Conservation (phyloP, 2,113 vertebrate genomes). For the Eidolon helvum region DNA sequence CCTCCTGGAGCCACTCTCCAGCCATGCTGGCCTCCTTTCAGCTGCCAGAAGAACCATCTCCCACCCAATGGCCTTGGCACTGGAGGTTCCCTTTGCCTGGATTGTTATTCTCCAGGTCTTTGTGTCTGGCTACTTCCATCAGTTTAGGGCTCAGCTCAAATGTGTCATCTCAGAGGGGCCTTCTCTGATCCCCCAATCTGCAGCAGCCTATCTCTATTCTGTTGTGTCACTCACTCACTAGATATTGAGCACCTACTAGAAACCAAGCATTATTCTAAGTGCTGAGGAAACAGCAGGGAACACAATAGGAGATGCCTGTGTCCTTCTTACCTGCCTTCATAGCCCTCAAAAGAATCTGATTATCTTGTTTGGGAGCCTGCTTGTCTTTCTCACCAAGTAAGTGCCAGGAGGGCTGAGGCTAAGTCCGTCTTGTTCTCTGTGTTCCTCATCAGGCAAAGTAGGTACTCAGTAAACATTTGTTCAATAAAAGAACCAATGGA, state of each 20-base stretch:
- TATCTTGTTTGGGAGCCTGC: neutral
- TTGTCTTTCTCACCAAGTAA: neutral
- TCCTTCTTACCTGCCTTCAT: neutral
- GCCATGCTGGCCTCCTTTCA: neutral
- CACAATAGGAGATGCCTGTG: neutral
- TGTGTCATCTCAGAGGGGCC: neutral
- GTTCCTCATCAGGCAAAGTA: neutral
- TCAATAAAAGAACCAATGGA: neutral
- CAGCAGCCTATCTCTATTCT: neutral
- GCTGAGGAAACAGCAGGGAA: neutral
- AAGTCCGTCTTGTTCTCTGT: neutral
- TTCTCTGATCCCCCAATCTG: neutral
- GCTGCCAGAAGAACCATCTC: neutral
- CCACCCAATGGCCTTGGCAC: neutral
- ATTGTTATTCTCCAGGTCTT: neutral
- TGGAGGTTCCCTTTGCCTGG: neutral
- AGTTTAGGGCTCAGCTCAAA: neutral
- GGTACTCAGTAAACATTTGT: neutral
- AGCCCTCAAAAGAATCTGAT: neutral
- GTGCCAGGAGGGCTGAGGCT: neutral
- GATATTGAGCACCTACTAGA: neutral
- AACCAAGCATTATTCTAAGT: neutral
- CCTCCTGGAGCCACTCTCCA: neutral
- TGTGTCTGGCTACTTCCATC: neutral
- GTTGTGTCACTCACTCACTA: neutral